Percentiles rank a stretch among this genome's conserved stretches.
Evolutionary conservation across 2,888 invertebrate species (phyloP).

Genomic region (Microctonus hyperodae): DNA sequence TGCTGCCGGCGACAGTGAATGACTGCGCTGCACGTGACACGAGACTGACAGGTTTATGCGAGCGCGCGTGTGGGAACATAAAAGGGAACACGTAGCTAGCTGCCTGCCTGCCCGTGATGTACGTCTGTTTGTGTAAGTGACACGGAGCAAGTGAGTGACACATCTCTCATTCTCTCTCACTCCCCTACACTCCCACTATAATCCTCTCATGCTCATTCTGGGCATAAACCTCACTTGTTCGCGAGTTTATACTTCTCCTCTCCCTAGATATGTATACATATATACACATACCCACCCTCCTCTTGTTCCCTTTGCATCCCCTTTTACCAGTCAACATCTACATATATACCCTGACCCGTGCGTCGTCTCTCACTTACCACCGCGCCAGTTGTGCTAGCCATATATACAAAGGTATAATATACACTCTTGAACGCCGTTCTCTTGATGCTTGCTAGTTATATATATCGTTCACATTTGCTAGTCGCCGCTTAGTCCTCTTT

Average conservation of each 20-base stretch:
- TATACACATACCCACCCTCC: too few species aligned
- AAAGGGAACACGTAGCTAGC: constrained; percentile 59
- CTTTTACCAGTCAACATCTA: constrained; percentile 9
- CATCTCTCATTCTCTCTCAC: constrained; percentile 45
- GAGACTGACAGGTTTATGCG: constrained; percentile 64
- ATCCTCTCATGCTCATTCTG: constrained; percentile 12
- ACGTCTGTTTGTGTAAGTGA: constrained; percentile 64
- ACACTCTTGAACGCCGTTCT: neutral
- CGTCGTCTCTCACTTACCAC: constrained; percentile 12
- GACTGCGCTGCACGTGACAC: constrained; percentile 62
- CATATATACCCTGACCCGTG: neutral
- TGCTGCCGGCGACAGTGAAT: constrained; percentile 60
- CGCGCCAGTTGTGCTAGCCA: neutral
- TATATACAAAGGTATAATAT: neutral
- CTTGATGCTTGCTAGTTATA: neutral
- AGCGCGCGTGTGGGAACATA: constrained; percentile 60
- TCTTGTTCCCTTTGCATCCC: constrained; percentile 10
- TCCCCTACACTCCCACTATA: constrained; percentile 36
- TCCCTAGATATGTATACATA: neutral
- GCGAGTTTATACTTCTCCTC: constrained; percentile 11
- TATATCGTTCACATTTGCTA: neutral
- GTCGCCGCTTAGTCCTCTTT: constrained; percentile 29
- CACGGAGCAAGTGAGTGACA: constrained; percentile 61
- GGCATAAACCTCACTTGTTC: constrained; percentile 13
- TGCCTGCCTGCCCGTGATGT: constrained; percentile 58